Base-by-base conservation (phyloP, 2,888 invertebrate genomes). In the Cenopis cana region DNA sequence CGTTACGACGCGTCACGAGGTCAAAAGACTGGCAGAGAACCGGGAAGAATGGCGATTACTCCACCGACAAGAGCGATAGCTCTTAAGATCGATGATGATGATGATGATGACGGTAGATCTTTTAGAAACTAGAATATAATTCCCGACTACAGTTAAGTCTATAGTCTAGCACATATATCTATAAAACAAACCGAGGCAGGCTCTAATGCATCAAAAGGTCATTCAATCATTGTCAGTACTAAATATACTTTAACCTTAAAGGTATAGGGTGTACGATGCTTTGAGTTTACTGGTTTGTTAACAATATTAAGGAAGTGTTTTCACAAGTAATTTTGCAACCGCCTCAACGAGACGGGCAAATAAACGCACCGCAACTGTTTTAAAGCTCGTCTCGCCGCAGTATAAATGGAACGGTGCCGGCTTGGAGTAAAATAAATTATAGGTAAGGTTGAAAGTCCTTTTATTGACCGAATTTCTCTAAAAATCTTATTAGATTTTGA, bases 281-380 rank as follows among this genome's bases (percentile, higher is more conserved):
- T 5, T n/a, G 20, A n/a, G 6, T 17, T 36, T n/a, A 9, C 1
- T 14, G 3, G 1, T 38, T 52, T 10, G 20, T 14, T n/a, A 59
- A 66, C 65, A 60, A 60, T 59, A 70, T 70, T 68, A 59, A 70
- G 59, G 33, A 60, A 61, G 36, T 65, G 65, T 70, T 70, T 70
- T 59, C 65, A 46, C 65, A 65, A 69, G 65, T 54, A 70, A 70
- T 70, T 70, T 65, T 20, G 65, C 59, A 65, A 70, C 70, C 65
- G 54, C 70, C 29, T 29, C 69, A 65, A 65, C 54, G 70, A 70
- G 65, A 70, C 64, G 54, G 41, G 65, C 70, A 70, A 70, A 70
- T 70, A 70, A 65, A 70, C 57, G 50, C 29, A 33, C 70, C 70
- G 65, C 70, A 65, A 54, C 52, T 29, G 68, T 52, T 68, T 59